These are phyloP conservation scores for rabbit (Oryctolagus cuniculus) DNA, from an alignment of 2,113 vertebrate species.

Conservation along the genomic window DNA sequence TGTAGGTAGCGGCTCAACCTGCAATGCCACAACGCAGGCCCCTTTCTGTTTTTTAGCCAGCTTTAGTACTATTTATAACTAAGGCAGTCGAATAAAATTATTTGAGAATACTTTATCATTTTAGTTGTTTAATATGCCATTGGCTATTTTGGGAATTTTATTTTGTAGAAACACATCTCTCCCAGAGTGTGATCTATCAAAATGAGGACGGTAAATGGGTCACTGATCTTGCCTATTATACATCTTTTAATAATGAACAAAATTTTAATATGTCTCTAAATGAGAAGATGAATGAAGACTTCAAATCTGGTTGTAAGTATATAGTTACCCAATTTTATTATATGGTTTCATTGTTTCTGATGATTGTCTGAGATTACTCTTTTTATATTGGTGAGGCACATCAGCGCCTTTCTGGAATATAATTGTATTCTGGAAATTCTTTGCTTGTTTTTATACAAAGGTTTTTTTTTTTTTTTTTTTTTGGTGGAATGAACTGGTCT, in stretches of 20 bases:
- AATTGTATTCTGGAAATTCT: neutral
- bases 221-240: constrained; percentile 97
- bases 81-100: constrained; percentile 13
- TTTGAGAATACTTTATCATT: constrained; percentile 43
- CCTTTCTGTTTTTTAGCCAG: neutral
- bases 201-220: constrained; percentile 98
- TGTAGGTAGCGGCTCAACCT: no score
- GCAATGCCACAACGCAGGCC: no score
- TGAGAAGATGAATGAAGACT: constrained; percentile 89
- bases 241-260: constrained; percentile 93
- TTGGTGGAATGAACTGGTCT: neutral
- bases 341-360: constrained; percentile 24
- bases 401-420: neutral
- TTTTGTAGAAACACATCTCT: constrained; percentile 85
- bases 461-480: no score
- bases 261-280: constrained; percentile 81
- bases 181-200: constrained; percentile 94
- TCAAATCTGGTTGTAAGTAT: constrained; percentile 92
- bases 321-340: neutral
- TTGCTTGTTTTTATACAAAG: neutral
- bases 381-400: neutral
- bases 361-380: neutral
- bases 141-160: constrained; percentile 53
- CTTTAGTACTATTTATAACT: neutral
- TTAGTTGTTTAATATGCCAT: neutral